These are phyloP conservation scores for Cladopsammia gracilis DNA, from an alignment of 64 coral and sea anemone species.

Conservation along the genomic window DNA sequence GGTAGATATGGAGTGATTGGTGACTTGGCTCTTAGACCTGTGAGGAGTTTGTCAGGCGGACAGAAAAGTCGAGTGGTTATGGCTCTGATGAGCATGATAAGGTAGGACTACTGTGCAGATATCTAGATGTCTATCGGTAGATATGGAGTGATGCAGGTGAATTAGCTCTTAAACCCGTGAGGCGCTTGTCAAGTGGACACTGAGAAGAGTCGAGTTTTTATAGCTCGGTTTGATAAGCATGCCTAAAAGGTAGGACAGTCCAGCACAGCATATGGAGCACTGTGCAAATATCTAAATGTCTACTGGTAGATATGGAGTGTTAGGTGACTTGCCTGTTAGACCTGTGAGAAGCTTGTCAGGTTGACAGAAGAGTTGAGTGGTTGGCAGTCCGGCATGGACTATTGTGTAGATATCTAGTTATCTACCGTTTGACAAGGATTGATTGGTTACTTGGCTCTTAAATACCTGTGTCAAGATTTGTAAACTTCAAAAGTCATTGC, in stretches of 20 bases:
- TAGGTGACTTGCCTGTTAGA: conserved; percentile 72
- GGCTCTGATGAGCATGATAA: conserved; percentile 73
- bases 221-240: too few relatives aligned
- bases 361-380: conserved; percentile 83
- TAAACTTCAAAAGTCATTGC: too few relatives aligned
- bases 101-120: conserved; percentile 24
- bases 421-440: neutral
- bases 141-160: too few relatives aligned
- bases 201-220: too few relatives aligned
- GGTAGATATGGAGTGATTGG: conserved; percentile 83
- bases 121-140: neutral
- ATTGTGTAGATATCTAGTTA: neutral
- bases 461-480: neutral
- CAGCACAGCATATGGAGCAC: too few relatives aligned
- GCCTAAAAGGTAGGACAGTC: too few relatives aligned
- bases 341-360: conserved; percentile 79
- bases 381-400: conserved; percentile 1
- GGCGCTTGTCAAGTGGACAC: neutral
- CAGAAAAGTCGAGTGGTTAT: conserved; percentile 87
- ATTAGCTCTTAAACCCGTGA: neutral
- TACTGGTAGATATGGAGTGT: conserved; percentile 75
- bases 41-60: conserved; percentile 79
- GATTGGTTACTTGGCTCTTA: too few relatives aligned
- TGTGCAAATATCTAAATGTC: too few relatives aligned
- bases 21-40: conserved; percentile 72